Evolutionary conservation across 2,888 invertebrate species (phyloP), one percentile per base, ranked within the genome.

Genomic region (Eumacrocentrus americanus): DNA sequence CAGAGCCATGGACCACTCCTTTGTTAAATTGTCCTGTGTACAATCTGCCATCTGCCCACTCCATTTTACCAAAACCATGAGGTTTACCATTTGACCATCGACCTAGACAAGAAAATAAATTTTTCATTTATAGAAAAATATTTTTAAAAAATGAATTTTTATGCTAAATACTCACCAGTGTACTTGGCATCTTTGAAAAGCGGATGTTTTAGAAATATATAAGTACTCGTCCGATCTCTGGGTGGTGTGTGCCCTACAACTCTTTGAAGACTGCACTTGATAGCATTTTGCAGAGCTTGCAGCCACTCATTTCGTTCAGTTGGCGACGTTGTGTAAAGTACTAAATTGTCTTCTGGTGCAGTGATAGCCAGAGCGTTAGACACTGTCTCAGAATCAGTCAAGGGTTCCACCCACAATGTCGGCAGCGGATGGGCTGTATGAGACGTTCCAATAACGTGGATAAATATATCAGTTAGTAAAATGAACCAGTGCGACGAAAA

Each of bases 31-130:
- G 89, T 0, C 95, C 95, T n/a, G 85, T 86, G 72, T 92, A 95
- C 56, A 86, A 83, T 71, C 88, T 88, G 0, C 92, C 92, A 81
- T 94, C 92, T 1, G 86, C 83, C 91, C 92, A 95, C 72, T 89
- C 89, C 61, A 95, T 79, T 77, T 89, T 90, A 3, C 95, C 94
- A 75, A 85, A 84, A 0, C 95, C 95, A 77, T 95, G 92, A 72
- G 94, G 84, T 75, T 92, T 90, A 0, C 92, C 94, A 74, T 89
- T 89, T 61, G 88, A 79, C 95, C 95, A 95, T 59, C 89, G 84
- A 0, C 92, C 82, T 83, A 52, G 11, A 60, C 47, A 25, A 52
- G 53, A 40, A 4, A 35, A 52, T 7, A 14, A 42, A 20, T 37
- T 34, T 25, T 9, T 37, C n/a, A 44, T 35, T 18, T 22, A 12